Percentiles rank a stretch among this genome's conserved stretches.
phyloP scores from a whole-genome alignment of 1,140 invertebrate species.

The Drosophila biarmipes region DNA sequence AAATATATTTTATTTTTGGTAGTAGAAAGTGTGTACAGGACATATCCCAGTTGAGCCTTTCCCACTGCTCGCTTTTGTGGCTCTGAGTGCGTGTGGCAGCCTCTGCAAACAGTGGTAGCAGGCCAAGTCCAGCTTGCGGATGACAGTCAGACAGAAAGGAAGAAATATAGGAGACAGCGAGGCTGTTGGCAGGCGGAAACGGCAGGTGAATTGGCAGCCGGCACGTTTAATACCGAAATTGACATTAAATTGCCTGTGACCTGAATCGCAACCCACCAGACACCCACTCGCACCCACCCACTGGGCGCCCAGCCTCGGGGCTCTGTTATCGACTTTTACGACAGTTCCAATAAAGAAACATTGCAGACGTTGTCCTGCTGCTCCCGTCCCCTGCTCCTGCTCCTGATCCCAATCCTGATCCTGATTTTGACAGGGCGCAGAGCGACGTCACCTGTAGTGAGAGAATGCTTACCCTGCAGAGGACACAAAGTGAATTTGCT shows the following conservation, averaged over 20 bases:
- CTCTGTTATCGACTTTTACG: constrained; percentile 80
- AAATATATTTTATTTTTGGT: too few relatives aligned
- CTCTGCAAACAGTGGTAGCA: constrained; percentile 42
- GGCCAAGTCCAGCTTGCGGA: constrained; percentile 38
- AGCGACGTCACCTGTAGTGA: constrained; percentile 26
- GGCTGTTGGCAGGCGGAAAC: constrained; percentile 12
- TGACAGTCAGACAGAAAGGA: constrained; percentile 49
- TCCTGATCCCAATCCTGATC: constrained; percentile 19
- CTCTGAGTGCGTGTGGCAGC: constrained; percentile 44
- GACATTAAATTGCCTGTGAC: constrained; percentile 83
- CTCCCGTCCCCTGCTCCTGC: constrained; percentile 25
- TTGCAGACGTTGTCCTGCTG: constrained; percentile 62
- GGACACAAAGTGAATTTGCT: constrained; percentile 64
- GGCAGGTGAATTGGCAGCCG: constrained; percentile 73
- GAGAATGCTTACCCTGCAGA: constrained; percentile 44
- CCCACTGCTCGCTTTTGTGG: constrained; percentile 7
- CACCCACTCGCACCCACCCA: not conserved
- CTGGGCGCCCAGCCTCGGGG: constrained; percentile 8
- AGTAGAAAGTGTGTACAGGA: not conserved
- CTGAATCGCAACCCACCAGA: constrained; percentile 35
- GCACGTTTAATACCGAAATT: constrained; percentile 83
- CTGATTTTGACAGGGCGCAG: constrained; percentile 58
- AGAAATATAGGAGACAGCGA: not conserved
- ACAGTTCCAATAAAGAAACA: constrained; percentile 80
- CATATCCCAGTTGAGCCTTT: not conserved